Base-by-base conservation (phyloP, 2,113 vertebrate genomes). In the Daboia siamensis region DNA sequence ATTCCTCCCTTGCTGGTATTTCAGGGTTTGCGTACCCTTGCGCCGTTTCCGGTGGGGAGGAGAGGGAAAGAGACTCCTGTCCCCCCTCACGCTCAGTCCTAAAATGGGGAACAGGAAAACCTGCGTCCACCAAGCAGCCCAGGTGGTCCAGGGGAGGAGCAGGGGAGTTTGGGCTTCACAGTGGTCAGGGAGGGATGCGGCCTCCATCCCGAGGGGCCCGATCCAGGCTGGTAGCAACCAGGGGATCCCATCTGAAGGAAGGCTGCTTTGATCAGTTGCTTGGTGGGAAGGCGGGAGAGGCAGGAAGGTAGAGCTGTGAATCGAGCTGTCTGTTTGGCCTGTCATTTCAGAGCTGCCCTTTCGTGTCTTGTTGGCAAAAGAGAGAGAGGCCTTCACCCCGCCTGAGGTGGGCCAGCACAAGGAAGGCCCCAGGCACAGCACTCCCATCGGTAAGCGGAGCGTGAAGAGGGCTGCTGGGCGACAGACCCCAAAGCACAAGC, bases 361-460 rank as follows among this genome's bases (percentile, higher is more conserved):
- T 97, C 98, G 98, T 97, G 98, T 99, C 95, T 98, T 98, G 23
- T 98, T 99, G 93, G 98, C 98, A 0, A 99, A 99, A 97, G 99
- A 99, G 95, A 98, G 98, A 8, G 98, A 99, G 86, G 92, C 97
- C 89, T 3, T 97, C 93, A 99, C 99, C 0, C 98, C 99, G 12
- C 98, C 98, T 91, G 97, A 98, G 39, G 97, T 98, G 96, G 98
- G 95, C 89, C 98, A 98, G 93, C 97, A 99, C 94, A 99, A 99
- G 97, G 98, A 98, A 97, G 98, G 98, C 11, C 98, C 98, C 69
- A 98, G 99, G 94, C 99, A 99, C 98, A 99, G 99, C 98, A 99
- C 99, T 90, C 99, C 99, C 86, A 99, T 99, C 90, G 98, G 99
- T 99, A 96, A 95, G 99, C 98, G 69, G 29, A 24, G n/a, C 24